A percentile compares a stretch with the other conserved stretches of the same genome.
phyloP scores from a whole-genome alignment of 2,113 vertebrate species.

The Channa maculata region DNA sequence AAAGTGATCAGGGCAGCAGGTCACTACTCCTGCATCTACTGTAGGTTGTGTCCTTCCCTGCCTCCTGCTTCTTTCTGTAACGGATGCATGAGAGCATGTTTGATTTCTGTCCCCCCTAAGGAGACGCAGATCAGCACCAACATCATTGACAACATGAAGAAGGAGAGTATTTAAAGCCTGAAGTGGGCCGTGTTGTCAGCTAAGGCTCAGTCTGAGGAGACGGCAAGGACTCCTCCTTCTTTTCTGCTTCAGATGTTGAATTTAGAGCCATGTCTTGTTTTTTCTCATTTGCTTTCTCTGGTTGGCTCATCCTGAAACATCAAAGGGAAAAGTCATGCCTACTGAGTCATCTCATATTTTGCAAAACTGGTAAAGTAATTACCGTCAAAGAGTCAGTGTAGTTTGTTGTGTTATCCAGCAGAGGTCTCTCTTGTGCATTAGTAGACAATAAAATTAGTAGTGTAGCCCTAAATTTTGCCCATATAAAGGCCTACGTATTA shows the following conservation, averaged over 20 bases:
- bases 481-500: not conserved
- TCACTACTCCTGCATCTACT: conserved; percentile 5
- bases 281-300: conserved; percentile 65
- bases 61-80: conserved; percentile 4
- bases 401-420: conserved; percentile 51
- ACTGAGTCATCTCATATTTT: not conserved
- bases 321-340: not conserved
- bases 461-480: too few relatives aligned
- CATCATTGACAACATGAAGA: conserved; percentile 1
- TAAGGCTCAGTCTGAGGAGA: conserved; percentile 62
- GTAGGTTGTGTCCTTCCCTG: not conserved
- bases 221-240: conserved; percentile 61
- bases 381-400: conserved; percentile 19
- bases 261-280: conserved; percentile 78
- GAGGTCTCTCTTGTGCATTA: conserved; percentile 43
- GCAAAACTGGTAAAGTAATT: not conserved
- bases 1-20: not conserved
- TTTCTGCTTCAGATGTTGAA: conserved; percentile 58
- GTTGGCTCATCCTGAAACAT: conserved; percentile 73
- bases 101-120: not conserved
- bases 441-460: not conserved
- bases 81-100: not conserved
- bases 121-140: conserved; percentile 20
- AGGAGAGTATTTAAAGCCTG: not conserved
- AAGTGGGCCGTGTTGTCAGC: not conserved